These are phyloP conservation scores for Lasiommata megera DNA, from an alignment of 2,888 invertebrate genomes.

Conservation along the genomic window DNA sequence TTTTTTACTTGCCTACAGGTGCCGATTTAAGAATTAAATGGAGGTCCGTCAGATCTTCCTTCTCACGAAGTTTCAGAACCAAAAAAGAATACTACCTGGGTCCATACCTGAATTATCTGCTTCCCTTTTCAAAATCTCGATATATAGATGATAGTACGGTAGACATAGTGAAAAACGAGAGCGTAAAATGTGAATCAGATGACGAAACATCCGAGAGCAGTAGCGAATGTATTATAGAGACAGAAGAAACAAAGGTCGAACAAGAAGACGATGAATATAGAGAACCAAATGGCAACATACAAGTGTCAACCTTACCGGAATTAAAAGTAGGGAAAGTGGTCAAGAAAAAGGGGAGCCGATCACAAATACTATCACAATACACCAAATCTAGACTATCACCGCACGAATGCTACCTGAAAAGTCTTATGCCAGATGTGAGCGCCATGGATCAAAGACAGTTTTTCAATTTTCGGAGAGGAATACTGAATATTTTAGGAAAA, in stretches of 20 bases:
- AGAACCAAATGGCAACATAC: slow-evolving; percentile 1
- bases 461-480: slow-evolving; percentile 1
- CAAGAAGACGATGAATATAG: neutral
- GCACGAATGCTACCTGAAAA: neutral
- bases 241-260: neutral
- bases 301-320: neutral
- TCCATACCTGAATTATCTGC: neutral
- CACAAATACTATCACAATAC: neutral
- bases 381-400: neutral
- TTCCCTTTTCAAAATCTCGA: neutral
- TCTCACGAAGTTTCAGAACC: neutral
- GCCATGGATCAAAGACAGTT: neutral
- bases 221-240: neutral
- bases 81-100: neutral
- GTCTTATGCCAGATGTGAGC: neutral
- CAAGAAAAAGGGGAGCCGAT: neutral
- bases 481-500: slow-evolving; percentile 3
- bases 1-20: neutral
- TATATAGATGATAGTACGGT: neutral
- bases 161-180: neutral
- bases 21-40: neutral
- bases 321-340: neutral
- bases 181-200: neutral
- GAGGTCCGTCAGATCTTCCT: neutral
- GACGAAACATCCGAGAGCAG: neutral